A percentile compares a stretch with the other conserved stretches of the same genome.
Evolutionary conservation across 2,797 vertebrate genomes (phyloP).

Genomic region (Spea hammondii): DNA sequence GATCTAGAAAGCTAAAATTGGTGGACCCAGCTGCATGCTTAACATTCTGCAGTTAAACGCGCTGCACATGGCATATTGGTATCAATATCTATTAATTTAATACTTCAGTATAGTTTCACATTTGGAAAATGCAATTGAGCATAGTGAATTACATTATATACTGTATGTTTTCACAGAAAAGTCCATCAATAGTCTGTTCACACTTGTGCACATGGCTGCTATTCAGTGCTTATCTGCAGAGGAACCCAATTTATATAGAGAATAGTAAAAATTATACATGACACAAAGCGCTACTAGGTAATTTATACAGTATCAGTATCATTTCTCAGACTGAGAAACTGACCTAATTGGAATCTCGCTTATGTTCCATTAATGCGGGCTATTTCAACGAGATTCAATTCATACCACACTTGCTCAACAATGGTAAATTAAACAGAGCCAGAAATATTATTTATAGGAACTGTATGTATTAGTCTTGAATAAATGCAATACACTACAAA

Average conservation of each 20-base stretch:
- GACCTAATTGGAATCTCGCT: constrained; percentile 50
- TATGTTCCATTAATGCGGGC: constrained; percentile 45
- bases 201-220: constrained; percentile 13
- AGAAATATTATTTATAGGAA: constrained; percentile 11
- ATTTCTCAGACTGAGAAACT: constrained; percentile 38
- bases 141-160: constrained; percentile 9
- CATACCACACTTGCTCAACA: constrained; percentile 12
- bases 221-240: constrained; percentile 18
- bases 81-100: too few relatives aligned
- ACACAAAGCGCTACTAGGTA: constrained; percentile 30
- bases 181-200: constrained; percentile 36
- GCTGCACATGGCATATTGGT: too few relatives aligned
- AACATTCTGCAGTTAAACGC: too few relatives aligned
- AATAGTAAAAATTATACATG: constrained; percentile 42
- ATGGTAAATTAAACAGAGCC: constrained; percentile 8
- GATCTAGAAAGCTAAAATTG: too few relatives aligned
- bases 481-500: too few relatives aligned
- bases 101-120: too few relatives aligned
- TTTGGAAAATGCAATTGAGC: constrained; percentile 19
- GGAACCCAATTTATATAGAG: constrained; percentile 44
- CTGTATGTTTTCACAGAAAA: constrained; percentile 15
- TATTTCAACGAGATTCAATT: constrained; percentile 33
- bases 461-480: neutral
- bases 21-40: too few relatives aligned
- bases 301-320: constrained; percentile 45